phyloP scores from a whole-genome alignment of 2,888 invertebrate species.

The Ferdinandea cuprea region DNA sequence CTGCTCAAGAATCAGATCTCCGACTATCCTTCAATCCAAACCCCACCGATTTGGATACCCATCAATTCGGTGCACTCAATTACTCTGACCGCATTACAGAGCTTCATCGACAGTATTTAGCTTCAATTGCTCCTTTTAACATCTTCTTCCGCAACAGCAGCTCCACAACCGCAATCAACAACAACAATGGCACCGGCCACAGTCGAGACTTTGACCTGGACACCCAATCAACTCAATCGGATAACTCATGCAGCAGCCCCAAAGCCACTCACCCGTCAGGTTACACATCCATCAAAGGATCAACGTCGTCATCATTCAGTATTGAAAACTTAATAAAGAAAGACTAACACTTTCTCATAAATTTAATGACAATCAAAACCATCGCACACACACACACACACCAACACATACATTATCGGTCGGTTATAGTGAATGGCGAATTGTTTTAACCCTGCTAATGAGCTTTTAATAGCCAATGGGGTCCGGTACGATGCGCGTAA shows the following conservation, averaged over 20 bases:
- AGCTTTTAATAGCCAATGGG: slow-evolving; percentile 75
- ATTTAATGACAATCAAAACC: slow-evolving; percentile 45
- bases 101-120: slow-evolving; percentile 81
- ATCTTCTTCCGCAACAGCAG: slow-evolving; percentile 79
- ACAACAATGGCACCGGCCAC: slow-evolving; percentile 42
- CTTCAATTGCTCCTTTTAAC: slow-evolving; percentile 81
- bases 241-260: slow-evolving; percentile 71
- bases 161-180: slow-evolving; percentile 46
- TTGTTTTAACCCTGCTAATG: slow-evolving; percentile 73
- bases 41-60: slow-evolving; percentile 53
- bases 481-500: slow-evolving; percentile 49
- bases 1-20: slow-evolving; percentile 47
- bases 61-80: slow-evolving; percentile 77
- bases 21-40: slow-evolving; percentile 56
- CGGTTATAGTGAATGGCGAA: slow-evolving; percentile 54
- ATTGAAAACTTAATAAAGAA: slow-evolving; percentile 83
- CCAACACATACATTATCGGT: no score
- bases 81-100: slow-evolving; percentile 82
- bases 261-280: slow-evolving; percentile 54
- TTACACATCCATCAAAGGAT: slow-evolving; percentile 66
- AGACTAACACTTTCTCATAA: slow-evolving; percentile 76
- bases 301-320: slow-evolving; percentile 78
- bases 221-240: slow-evolving; percentile 72
- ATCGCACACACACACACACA: slow-evolving; percentile 7
- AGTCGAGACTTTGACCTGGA: slow-evolving; percentile 66